phyloP scores from a whole-genome alignment of 1,140 invertebrate genomes.

The Nymphalis io region DNA sequence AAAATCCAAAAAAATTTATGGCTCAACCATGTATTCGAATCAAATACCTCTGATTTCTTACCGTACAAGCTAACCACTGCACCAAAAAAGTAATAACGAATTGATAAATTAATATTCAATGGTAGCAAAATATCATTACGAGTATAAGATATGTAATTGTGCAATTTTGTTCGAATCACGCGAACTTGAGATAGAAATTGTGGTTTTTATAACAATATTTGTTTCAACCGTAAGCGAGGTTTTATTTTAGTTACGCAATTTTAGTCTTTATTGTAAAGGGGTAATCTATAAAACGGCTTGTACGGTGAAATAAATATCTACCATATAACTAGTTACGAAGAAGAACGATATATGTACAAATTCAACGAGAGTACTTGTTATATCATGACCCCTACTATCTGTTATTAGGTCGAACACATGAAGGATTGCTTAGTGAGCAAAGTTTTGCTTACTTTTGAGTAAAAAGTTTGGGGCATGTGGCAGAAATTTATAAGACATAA shows the following conservation, averaged over 20 bases:
- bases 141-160: background rate
- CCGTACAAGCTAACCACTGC: no score
- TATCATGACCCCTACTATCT: background rate
- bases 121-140: background rate
- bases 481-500: no score
- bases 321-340: background rate
- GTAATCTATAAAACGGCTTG: background rate
- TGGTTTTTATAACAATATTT: conserved; percentile 10
- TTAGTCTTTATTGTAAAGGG: background rate
- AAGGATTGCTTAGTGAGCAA: no score
- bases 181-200: conserved; percentile 1
- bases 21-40: no score
- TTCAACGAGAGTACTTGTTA: background rate
- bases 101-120: background rate
- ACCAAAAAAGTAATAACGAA: no score
- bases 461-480: no score
- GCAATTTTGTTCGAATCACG: conserved; percentile 1
- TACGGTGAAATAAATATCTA: background rate
- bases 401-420: background rate
- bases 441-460: no score
- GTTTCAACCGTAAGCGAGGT: background rate
- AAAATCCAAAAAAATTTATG: no score
- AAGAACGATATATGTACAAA: background rate
- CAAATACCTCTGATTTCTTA: no score
- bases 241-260: background rate